Conservation (phyloP, 2,113 vertebrate genomes). For the Coptodon rendalli region DNA sequence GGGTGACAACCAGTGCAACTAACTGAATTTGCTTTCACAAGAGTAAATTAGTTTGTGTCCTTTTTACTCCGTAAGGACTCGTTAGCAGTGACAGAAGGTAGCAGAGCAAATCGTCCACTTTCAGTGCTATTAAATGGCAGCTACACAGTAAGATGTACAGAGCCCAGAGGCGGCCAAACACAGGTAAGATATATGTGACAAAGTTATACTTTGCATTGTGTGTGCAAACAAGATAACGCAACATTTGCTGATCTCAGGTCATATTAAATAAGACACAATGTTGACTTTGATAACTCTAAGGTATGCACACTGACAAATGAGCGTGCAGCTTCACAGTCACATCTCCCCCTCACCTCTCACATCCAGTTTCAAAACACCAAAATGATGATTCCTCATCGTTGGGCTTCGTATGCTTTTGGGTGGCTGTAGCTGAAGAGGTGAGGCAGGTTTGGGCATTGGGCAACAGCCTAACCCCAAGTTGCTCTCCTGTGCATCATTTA, state of each 20-base stretch:
- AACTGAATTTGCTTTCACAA: not conserved
- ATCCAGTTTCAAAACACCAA: not conserved
- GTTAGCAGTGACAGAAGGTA: not conserved
- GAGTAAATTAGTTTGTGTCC: not conserved
- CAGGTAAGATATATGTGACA: not conserved
- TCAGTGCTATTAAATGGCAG: not conserved
- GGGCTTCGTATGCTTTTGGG: not conserved
- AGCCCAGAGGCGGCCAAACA: not conserved
- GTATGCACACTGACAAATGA: not conserved
- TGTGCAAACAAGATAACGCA: not conserved
- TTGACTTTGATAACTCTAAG: not conserved
- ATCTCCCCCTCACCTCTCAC: fast-evolving
- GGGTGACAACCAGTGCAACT: not conserved
- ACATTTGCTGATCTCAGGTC: not conserved
- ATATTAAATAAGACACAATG: not conserved
- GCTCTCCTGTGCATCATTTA: not conserved
- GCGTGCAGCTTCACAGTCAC: not conserved
- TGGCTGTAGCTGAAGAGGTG: not conserved
- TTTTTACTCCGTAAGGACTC: not conserved
- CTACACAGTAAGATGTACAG: not conserved
- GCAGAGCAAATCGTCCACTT: not conserved
- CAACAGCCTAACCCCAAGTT: not conserved
- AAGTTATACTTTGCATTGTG: not conserved
- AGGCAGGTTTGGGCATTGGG: not conserved
- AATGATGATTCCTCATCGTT: not conserved